Evolutionary conservation across 1,140 invertebrate genomes (phyloP), one percentile per base, ranked within the genome.

Genomic region (Pteromalus puparum): DNA sequence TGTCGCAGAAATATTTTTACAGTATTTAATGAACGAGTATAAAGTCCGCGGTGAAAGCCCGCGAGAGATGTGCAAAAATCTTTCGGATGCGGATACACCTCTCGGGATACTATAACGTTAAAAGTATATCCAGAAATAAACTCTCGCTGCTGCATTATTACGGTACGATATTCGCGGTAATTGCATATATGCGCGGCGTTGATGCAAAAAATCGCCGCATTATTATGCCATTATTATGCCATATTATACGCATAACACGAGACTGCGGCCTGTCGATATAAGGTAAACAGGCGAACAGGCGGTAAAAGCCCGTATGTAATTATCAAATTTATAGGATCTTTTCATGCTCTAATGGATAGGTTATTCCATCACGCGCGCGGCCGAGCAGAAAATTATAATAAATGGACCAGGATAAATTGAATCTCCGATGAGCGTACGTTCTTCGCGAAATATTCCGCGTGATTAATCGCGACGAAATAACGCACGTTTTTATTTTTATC

Each of bases 371-470:
- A 21, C 18, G 34, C 28, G 72, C 38, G 42, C 42, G 24, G 26
- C 12, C 21, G 24, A 61, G 74, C 46, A 18, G 1, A 53, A 53
- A 76, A 76, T 61, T 76, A 76, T 76, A 76, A 76, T 53, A 76
- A 48, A 76, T 7, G 74, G 46, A 24, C 38, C 21, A 0, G 6
- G n/a, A 76, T 76, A 53, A 76, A 53, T 76, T 53, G n/a, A 53
- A 53, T 48, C 46, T 48, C 46, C 46, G 12, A 13, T 18, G 42
- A 10, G 6, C 5, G 34, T 2, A 34, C 34, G 34, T 34, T 34
- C 34, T 2, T 34, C 34, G 34, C 5, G 34, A 34, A 34, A 34
- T 34, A 34, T 34, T 34, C 5, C 34, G 2, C 34, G 2, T n/a
- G n/a, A n/a, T n/a, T n/a, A n/a, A n/a, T n/a, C n/a, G n/a, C n/a